Conservation (phyloP, 1,140 invertebrate species). For the Arctopsyche grandis region DNA sequence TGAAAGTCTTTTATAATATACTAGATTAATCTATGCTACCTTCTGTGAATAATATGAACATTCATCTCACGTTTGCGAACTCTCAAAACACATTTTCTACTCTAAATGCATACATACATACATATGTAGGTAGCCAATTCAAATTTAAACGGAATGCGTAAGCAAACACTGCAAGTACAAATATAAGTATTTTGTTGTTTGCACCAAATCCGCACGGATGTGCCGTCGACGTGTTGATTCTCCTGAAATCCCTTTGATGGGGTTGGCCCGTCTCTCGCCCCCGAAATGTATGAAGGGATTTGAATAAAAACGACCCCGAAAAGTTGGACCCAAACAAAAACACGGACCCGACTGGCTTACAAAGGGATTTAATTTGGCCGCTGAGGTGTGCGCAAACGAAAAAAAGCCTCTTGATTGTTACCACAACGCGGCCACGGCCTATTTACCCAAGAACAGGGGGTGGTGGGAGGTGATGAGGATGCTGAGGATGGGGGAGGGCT, state of each 20-base stretch:
- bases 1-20: too few relatives aligned
- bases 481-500: too few relatives aligned
- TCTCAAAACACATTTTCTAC: too few relatives aligned
- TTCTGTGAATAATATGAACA: too few relatives aligned
- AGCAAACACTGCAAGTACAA: too few relatives aligned
- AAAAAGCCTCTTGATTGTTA: conserved; percentile 16
- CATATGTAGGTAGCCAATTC: too few relatives aligned
- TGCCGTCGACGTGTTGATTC: not conserved
- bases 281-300: conserved; percentile 14
- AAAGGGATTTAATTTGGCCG: conserved; percentile 52
- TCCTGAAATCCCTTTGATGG: not conserved
- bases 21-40: too few relatives aligned
- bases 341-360: conserved; percentile 46
- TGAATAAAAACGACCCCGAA: conserved; percentile 9
- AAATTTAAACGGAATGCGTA: too few relatives aligned
- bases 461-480: not conserved
- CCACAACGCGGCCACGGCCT: not conserved
- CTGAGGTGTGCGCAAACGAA: conserved; percentile 34
- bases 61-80: too few relatives aligned
- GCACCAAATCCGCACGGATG: too few relatives aligned
- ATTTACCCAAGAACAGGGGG: conserved; percentile 1
- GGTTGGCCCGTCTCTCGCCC: not conserved
- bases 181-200: too few relatives aligned
- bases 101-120: too few relatives aligned
- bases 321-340: conserved; percentile 47